A percentile compares a stretch with the other conserved stretches of the same genome.
These are phyloP conservation scores for Accipiter virgatus DNA, from an alignment of 2,113 vertebrate species.

Conservation along the genomic window DNA sequence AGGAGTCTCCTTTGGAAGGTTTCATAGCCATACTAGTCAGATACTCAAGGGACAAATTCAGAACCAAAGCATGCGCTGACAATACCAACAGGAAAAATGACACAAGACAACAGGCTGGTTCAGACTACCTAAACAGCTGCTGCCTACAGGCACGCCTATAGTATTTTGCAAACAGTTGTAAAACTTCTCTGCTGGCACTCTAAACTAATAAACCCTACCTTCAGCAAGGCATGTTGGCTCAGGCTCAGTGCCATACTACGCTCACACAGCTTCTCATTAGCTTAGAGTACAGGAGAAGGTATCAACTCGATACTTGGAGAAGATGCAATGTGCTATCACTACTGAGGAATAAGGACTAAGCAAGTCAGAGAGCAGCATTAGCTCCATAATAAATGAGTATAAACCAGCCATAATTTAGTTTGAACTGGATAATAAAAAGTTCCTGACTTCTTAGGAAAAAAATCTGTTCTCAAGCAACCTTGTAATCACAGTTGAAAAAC, in stretches of 20 bases:
- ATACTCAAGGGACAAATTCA: neutral
- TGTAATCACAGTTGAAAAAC: neutral
- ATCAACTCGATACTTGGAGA: too few species aligned
- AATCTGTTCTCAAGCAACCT: neutral
- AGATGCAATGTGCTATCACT: neutral
- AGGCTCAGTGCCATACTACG: rapidly evolving
- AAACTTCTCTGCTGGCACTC: neutral
- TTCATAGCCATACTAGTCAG: neutral
- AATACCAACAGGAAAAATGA: neutral
- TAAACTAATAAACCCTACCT: neutral
- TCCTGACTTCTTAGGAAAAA: neutral
- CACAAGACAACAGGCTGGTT: neutral
- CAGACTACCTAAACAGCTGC: neutral
- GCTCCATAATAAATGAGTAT: neutral
- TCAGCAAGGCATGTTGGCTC: neutral
- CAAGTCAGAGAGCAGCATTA: neutral
- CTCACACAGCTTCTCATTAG: neutral
- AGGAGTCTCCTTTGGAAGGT: neutral
- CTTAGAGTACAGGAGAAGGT: neutral
- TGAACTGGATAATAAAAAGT: neutral
- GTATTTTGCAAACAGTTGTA: neutral
- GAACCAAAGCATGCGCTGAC: neutral
- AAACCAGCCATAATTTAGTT: neutral
- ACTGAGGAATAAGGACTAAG: neutral
- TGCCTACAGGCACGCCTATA: neutral